phyloP scores from a whole-genome alignment of 1,140 invertebrate genomes.

The Aphidius ervi region DNA sequence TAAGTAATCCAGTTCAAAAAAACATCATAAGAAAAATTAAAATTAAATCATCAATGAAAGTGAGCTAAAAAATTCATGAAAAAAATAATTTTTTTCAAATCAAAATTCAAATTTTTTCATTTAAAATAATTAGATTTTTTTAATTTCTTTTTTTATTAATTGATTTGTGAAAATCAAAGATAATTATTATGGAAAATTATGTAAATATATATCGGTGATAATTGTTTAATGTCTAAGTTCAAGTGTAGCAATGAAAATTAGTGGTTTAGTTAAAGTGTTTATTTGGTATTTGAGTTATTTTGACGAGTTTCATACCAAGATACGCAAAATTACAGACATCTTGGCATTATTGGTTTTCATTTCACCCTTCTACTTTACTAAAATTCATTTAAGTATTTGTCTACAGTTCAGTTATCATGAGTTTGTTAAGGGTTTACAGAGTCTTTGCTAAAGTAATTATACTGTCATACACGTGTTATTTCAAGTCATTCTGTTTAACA shows the following conservation, averaged over 20 bases:
- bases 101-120: no score
- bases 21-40: constrained; percentile 9
- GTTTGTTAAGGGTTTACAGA: constrained; percentile 21
- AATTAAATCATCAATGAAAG: constrained; percentile 27
- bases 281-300: constrained; percentile 37
- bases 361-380: constrained; percentile 9
- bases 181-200: no score
- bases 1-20: constrained; percentile 39
- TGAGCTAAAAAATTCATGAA: constrained; percentile 25
- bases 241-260: constrained; percentile 38
- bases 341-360: constrained; percentile 47
- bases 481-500: neutral
- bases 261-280: constrained; percentile 38
- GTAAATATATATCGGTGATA: no score
- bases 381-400: constrained; percentile 10
- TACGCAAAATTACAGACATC: constrained; percentile 1
- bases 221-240: no score
- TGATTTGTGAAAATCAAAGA: no score
- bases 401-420: neutral
- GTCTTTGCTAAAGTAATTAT: constrained; percentile 50
- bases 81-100: no score
- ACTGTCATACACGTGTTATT: constrained; percentile 44
- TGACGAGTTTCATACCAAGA: constrained; percentile 25
- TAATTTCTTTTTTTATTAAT: no score
- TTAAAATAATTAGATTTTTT: no score